Evolutionary conservation across 2,888 invertebrate genomes (phyloP), one percentile per base, ranked within the genome.

Genomic region (Protophormia terraenovae): DNA sequence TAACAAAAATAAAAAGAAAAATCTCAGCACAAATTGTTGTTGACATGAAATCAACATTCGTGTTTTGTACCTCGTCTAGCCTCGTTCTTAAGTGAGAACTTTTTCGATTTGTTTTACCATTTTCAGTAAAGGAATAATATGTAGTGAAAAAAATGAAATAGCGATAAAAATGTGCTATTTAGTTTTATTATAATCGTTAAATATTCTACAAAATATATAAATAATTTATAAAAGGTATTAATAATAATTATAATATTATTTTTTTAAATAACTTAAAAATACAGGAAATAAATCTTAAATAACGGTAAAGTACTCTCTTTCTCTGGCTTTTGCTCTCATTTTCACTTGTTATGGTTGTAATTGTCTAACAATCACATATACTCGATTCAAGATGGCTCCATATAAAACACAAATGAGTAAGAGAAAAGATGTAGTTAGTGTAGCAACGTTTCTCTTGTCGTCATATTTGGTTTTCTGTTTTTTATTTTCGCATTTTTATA

Each of bases 1-100:
- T 22, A 35, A n/a, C 7, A 64, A 41, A 22, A 41, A 41, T 22
- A 38, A 10, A 58, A 64, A 32, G 12, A 27, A n/a, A 64, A 85
- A 78, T 79, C 82, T 58, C 73, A 2, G 60, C 66, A 72, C 53
- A 38, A 84, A 67, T 73, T 72, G 67, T 41, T 80, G 69, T 77
- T 85, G 60, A 81, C 81, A 82, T 81, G 62, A 75, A 78, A 75
- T 77, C 67, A 64, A 62, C 55, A 69, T 58, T 82, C 84, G 81
- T 78, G 55, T 77, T 58, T 41, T 7, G 19, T 69, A 62, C 62
- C 41, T 81, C 73, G 81, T 78, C 55, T 69, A 85, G 78, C 78
- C 77, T 81, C 77, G 81, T 82, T 84, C 77, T 67, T 38, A 27
- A 62, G 2, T 27, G 10, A 24, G 16, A 47, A 24, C 14, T 35